Percentiles rank a stretch among this genome's conserved stretches.
Evolutionary conservation across 2,113 vertebrate species (phyloP).

Genomic region (Raphicerus campestris): DNA sequence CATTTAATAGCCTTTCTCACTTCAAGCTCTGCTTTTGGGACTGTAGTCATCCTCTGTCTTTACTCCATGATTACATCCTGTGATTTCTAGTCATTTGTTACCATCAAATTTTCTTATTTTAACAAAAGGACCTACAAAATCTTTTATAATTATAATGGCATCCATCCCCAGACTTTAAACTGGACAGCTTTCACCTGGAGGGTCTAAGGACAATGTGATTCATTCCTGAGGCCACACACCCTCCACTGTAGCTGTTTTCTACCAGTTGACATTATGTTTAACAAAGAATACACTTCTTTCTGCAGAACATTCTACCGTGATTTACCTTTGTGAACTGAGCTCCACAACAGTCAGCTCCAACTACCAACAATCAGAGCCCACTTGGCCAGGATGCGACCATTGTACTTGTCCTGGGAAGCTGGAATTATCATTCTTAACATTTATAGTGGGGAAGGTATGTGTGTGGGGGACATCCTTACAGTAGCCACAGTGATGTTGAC

Average conservation of each 20-base stretch:
- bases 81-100: not conserved
- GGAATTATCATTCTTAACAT: not conserved
- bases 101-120: not conserved
- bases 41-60: not conserved
- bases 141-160: not conserved
- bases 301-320: not conserved
- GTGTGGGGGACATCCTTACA: not conserved
- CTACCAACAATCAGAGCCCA: not conserved
- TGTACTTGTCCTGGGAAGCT: not conserved
- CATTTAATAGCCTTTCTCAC: not conserved
- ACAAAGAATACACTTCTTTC: not conserved
- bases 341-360: not conserved
- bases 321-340: not conserved
- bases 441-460: not conserved
- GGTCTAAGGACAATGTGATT: not conserved
- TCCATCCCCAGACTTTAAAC: not conserved
- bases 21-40: not conserved
- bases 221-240: not conserved
- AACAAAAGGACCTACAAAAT: not conserved
- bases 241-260: not conserved
- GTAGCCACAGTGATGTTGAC: not conserved
- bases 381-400: not conserved
- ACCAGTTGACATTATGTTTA: not conserved
- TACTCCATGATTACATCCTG: not conserved
- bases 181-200: not conserved